A percentile compares a stretch with the other conserved stretches of the same genome.
These are phyloP conservation scores for Drosophila tristis DNA, from an alignment of 1,140 invertebrate species.

Conservation along the genomic window DNA sequence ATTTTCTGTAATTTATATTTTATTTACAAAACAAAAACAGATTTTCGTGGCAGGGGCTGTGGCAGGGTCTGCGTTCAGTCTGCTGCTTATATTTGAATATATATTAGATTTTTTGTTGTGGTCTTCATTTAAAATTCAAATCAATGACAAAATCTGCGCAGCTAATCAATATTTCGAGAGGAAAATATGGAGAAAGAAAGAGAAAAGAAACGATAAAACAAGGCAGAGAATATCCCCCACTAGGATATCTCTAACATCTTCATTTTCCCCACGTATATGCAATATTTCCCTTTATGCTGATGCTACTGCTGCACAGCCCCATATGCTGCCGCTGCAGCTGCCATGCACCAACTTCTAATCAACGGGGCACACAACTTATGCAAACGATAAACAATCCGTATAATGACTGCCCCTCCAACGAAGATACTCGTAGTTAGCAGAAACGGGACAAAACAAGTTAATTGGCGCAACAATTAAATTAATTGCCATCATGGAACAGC, in stretches of 20 bases:
- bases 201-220: not conserved
- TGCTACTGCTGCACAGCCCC: not conserved
- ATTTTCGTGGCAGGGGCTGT: no score
- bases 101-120: slow-evolving; percentile 68
- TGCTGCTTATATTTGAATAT: slow-evolving; percentile 64
- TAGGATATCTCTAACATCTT: no score
- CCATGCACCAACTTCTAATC: slow-evolving; percentile 32
- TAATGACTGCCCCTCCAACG: slow-evolving; percentile 12
- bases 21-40: slow-evolving; percentile 32
- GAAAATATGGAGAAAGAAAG: not conserved
- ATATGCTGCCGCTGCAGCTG: no score
- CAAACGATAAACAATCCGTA: slow-evolving; percentile 20
- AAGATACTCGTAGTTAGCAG: slow-evolving; percentile 8
- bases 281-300: slow-evolving; percentile 23
- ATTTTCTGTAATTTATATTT: slow-evolving; percentile 32
- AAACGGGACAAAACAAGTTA: slow-evolving; percentile 25
- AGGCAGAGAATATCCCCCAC: not conserved
- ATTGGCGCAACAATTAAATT: slow-evolving; percentile 42
- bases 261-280: slow-evolving; percentile 33
- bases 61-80: slow-evolving; percentile 13
- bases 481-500: slow-evolving; percentile 11
- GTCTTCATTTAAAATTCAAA: slow-evolving; percentile 77
- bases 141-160: slow-evolving; percentile 42
- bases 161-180: slow-evolving; percentile 49
- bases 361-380: slow-evolving; percentile 35